Base-by-base conservation (phyloP, 1,140 invertebrate genomes). In the Scylla paramamosain region DNA sequence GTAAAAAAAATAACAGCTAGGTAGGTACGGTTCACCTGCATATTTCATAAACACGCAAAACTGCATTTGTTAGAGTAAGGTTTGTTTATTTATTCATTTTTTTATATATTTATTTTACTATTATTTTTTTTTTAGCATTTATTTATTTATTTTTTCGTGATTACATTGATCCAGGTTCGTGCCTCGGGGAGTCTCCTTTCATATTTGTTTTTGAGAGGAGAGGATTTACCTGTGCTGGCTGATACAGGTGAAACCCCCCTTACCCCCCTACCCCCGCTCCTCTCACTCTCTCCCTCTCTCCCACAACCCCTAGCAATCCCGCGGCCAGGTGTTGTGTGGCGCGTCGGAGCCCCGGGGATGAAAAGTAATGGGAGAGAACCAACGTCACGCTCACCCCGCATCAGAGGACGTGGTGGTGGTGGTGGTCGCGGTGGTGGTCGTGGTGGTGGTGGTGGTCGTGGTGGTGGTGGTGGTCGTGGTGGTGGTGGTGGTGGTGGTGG, bases 41-140 rank as follows among this genome's bases (percentile, higher is more conserved):
- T 77, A 77, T 77, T 77, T 77, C 67, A 77, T 77, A 77, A 77
- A 67, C 59, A 67, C 59, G 59, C 20, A 67, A n/a, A 67, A 77
- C 67, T 77, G 67, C 67, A 77, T 77, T 77, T 77, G 67, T n/a
- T n/a, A 1, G n/a, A n/a, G 67, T 67, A 20, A 14, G 10, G 1
- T 77, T n/a, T n/a, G 8, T 77, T n/a, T n/a, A 77, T 77, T 77
- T n/a, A 77, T n/a, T 77, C 3, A 48, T 48, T 59, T 59, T 12
- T 39, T 39, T 39, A 39, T 39, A 2, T 39, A 39, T 39, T 39
- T 39, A 39, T 39, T 39, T 39, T 39, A n/a, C n/a, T n/a, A n/a
- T n/a, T n/a, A n/a, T 59, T 59, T 59, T 12, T 59, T 59, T 59
- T 3, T 59, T 8, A 59, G 10, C 2, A 59, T 59, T 59, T 20